Base-by-base conservation (phyloP, 2,113 vertebrate genomes). In the Protobothrops mucrosquamatus region DNA sequence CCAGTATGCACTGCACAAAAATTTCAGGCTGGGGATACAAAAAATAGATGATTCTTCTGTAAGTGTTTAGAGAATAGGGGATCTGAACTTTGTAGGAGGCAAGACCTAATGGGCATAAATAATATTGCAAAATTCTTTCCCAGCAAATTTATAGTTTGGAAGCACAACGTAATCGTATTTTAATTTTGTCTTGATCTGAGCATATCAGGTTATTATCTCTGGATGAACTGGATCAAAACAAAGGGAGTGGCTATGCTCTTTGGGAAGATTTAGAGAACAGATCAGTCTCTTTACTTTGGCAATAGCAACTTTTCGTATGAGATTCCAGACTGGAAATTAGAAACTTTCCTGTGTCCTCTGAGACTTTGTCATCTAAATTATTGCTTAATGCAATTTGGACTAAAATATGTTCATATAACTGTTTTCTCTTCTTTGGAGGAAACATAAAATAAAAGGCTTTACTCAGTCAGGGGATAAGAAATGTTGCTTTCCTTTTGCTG, bases 261-360 rank as follows among this genome's bases (percentile, higher is more conserved):
- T 90, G 86, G 23, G 93, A 90, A 74, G 43, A 52, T 90, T 92
- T 43, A 59, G 59, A 93, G 43, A 59, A 81, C 15, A 85, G 29
- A 24, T 59, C 85, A 69, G 51, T 23, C 85, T 56, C 89, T 91
- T 91, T 61, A 69, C 91, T 88, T 89, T 95, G 93, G 85, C 92
- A 95, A 91, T n/a, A 34, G 74, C 88, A 93, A 64, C 6, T 89
- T 23, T 10, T 23, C 48, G 61, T 4, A 39, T 39, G 89, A 89
- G 46, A 85, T 15, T 15, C 48, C 90, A 93, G 52, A 52, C 55
- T 93, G 24, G 87, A 94, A 93, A 91, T 43, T 52, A 22, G 2
- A 64, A 29, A 64, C 85, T 89, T 92, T 59, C 8, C 54, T 39
- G 20, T n/a, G 94, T 92, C 23, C 52, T 46, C 22, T 88, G 89